Evolutionary conservation across 2,888 invertebrate genomes (phyloP), one percentile per base, ranked within the genome.

Genomic region (Crioceris asparagi): DNA sequence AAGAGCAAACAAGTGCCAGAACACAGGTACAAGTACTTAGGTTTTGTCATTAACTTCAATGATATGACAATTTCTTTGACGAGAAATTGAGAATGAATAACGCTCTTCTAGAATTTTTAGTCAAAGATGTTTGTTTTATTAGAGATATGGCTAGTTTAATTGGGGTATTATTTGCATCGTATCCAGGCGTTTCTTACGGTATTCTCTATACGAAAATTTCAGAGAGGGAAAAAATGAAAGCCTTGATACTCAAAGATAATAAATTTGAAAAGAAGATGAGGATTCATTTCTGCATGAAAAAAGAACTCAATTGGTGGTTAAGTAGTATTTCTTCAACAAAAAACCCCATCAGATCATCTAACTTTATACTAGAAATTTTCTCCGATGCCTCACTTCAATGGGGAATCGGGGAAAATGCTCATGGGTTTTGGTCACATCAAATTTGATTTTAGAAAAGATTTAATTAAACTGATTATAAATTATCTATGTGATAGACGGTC

Each of bases 141-240:
- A 26, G 36, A 15, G 16, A n/a, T 8, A 15, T 39, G 3, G 39
- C 39, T 4, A 29, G 32, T 14, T 16, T 47, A 15, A 32, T 48
- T 17, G 49, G 49, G 6, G 15, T 33, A 10, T 30, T 56, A 17
- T 38, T 45, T 2, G 44, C 53, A 1, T 46, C 46, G 17, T 55
- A 53, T 23, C 54, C 53, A n/a, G 54, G 50, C 3, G 40, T 55
- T 4, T 44, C 51, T 30, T 55, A 56, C 29, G 52, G 54, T 4
- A 51, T 47, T 46, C 36, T 56, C 3, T 48, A 56, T 17, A 53
- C 54, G 1, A 55, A 56, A 40, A 11, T 39, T 17, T 29, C 41
- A n/a, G 43, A 48, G 34, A 32, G 44, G 11, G 33, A 32, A 18
- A 41, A 43, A 39, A 39, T 36, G 33, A 17, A 39, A 17, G 49